Conservation (phyloP, 2,888 invertebrate genomes). For the Homarus gammarus region DNA sequence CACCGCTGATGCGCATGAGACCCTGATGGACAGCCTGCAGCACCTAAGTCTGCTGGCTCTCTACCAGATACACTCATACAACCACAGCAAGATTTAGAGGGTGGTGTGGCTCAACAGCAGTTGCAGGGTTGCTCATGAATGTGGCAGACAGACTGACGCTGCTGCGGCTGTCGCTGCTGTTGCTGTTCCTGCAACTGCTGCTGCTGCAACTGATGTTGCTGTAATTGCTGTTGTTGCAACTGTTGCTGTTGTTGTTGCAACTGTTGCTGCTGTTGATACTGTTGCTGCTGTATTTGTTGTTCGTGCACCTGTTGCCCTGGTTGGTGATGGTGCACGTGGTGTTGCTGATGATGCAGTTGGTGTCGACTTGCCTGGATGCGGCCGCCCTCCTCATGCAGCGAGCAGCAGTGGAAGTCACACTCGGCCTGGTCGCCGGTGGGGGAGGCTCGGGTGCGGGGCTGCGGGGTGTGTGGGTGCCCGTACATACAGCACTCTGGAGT, state of each 20-base stretch:
- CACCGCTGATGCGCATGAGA: conserved; percentile 14
- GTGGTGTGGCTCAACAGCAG: conserved; percentile 69
- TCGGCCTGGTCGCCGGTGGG: conserved; percentile 81
- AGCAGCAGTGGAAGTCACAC: conserved; percentile 97
- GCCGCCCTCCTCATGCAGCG: conserved; percentile 94
- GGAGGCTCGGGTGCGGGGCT: conserved; percentile 70
- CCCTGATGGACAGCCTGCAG: neutral
- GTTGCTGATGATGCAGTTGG: conserved; percentile 93
- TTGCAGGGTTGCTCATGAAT: conserved; percentile 75
- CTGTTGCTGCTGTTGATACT: conserved; percentile 45
- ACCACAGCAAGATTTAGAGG: conserved; percentile 10
- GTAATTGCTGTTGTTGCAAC: conserved; percentile 60
- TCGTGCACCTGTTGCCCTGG: conserved; percentile 23
- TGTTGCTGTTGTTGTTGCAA: conserved; percentile 65
- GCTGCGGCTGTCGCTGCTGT: conserved; percentile 63
- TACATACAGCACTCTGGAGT: conserved; percentile 89
- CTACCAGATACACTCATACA: conserved; percentile 20
- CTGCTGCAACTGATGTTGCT: conserved; percentile 38
- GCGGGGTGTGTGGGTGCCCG: conserved; percentile 81
- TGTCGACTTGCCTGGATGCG: conserved; percentile 86
- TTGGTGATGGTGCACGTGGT: conserved; percentile 61
- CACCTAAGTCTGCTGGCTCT: conserved; percentile 26
- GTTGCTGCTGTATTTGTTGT: conserved; percentile 45
- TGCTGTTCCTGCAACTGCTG: conserved; percentile 53
- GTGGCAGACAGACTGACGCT: conserved; percentile 67